Base-by-base conservation (phyloP, 2,113 vertebrate genomes). In the Piaya cayana region DNA sequence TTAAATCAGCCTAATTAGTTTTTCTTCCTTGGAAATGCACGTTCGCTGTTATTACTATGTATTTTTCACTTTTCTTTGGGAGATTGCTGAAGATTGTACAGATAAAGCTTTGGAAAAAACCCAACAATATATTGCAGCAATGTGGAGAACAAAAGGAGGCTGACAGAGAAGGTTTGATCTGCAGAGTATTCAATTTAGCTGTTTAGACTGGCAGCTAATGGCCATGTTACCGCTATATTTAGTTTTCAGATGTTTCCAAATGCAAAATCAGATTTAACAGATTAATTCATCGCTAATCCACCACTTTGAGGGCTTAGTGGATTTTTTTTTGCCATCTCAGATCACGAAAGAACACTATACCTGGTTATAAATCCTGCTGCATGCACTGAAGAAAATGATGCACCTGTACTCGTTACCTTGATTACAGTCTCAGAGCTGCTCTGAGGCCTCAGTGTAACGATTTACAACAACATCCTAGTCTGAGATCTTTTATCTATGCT, bases 1-100 rank as follows among this genome's bases (percentile, higher is more conserved):
- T 96, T 96, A 96, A 96, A 84, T 39, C 34, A 95, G 81, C 74
- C 60, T 96, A 93, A 97, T 97, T 95, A 93, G 75, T 47, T 95
- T 86, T 81, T 90, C 63, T 88, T 87, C 81, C 42, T 78, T 89
- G 37, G 39, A 95, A 96, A 95, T 82, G 65, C 68, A 90, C 11
- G 72, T 22, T 81, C 60, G 82, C 71, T 83, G 30, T 88, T 88
- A 93, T 93, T 81, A 53, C 80, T 84, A 37, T 23, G 72, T 65
- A 83, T 36, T 70, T 74, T 77, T 90, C 79, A 86, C 39, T 70
- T 80, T 77, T 91, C 79, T 76, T 69, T 75, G 36, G 53, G 42
- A 90, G 29, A 8, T 71, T 39, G 75, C 64, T 69, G 62, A 86
- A 81, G 43, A 59, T 2, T 27, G 32, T 29, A 63, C 25, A 83